Evolutionary conservation across 2,113 vertebrate species (phyloP).

Genomic region (Mirza zaza): DNA sequence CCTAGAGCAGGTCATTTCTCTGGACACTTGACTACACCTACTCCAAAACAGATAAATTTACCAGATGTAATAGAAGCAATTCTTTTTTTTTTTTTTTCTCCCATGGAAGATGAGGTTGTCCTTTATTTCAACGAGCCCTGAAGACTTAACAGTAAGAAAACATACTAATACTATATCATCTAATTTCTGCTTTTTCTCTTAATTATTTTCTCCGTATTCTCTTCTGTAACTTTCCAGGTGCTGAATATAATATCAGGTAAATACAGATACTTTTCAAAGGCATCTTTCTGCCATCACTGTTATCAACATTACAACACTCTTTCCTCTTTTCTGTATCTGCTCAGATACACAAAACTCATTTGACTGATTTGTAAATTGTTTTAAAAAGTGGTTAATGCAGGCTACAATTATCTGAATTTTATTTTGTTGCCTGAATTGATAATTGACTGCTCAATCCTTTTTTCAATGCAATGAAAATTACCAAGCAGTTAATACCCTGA

Average conservation of each 20-base stretch:
- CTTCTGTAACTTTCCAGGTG: background rate
- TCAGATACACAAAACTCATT: background rate
- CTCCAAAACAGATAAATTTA: conserved; percentile 42
- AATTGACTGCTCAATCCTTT: background rate
- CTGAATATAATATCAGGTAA: background rate
- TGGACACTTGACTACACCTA: conserved; percentile 33
- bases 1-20: conserved; percentile 39
- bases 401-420: background rate
- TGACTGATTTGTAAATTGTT: background rate
- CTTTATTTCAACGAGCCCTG: background rate
- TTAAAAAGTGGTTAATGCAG: background rate
- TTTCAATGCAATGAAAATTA: background rate
- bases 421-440: background rate
- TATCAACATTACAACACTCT: background rate
- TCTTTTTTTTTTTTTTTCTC: background rate
- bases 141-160: conserved; percentile 30
- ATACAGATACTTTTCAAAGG: background rate
- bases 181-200: background rate
- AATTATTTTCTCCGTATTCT: conserved; percentile 8
- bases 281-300: background rate
- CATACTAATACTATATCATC: background rate
- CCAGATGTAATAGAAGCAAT: conserved; percentile 26
- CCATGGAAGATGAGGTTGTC: background rate
- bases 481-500: background rate
- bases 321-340: background rate